A percentile compares a stretch with the other conserved stretches of the same genome.
Conservation (phyloP, 2,888 invertebrate genomes). For the Strigamia maritima region DNA sequence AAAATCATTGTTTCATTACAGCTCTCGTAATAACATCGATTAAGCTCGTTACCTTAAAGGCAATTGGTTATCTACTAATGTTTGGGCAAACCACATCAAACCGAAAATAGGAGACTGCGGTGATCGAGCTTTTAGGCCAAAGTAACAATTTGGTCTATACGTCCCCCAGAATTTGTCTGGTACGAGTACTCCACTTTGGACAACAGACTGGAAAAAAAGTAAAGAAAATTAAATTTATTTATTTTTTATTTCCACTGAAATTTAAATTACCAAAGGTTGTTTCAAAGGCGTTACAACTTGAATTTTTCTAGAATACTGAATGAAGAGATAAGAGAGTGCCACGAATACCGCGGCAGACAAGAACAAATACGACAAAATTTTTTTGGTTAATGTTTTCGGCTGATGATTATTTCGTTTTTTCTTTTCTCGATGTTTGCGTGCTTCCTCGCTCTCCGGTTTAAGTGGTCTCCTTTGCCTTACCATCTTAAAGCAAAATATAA, state of each 20-base stretch:
- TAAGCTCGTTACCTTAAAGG: conserved; percentile 63
- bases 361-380: not conserved
- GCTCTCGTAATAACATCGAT: too few relatives aligned
- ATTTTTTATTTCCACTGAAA: not conserved
- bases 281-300: conserved; percentile 18
- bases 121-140: conserved; percentile 86
- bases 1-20: conserved; percentile 59
- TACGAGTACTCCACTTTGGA: conserved; percentile 65
- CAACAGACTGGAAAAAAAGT: conserved; percentile 61
- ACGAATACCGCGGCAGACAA: not conserved
- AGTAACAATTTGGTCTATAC: conserved; percentile 80
- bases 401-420: not conserved
- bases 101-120: conserved; percentile 86
- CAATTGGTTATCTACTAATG: conserved; percentile 57
- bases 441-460: not conserved
- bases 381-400: not conserved
- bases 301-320: not conserved
- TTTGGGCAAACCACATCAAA: conserved; percentile 89
- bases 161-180: conserved; percentile 89
- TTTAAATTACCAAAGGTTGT: not conserved
- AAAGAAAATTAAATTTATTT: not conserved
- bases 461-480: not conserved
- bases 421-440: not conserved
- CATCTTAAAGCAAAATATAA: not conserved
- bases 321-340: not conserved